Conservation (phyloP, 2,888 invertebrate species). For the Caenorhabditis imperialis region DNA sequence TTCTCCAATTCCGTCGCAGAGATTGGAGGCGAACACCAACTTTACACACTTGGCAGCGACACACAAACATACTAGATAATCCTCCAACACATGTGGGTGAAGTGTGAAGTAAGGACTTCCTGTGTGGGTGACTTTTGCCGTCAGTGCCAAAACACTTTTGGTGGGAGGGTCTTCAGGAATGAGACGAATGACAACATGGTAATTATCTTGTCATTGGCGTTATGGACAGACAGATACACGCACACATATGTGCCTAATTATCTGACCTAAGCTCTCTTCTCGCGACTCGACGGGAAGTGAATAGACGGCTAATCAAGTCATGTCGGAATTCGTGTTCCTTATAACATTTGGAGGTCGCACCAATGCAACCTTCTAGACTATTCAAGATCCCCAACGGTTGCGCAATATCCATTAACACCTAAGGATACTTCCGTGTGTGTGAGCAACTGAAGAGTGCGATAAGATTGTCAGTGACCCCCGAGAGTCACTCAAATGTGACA, state of each 20-base stretch:
- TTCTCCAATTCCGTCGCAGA: neutral
- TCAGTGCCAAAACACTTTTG: too few species aligned
- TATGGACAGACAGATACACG: too few species aligned
- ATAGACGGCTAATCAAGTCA: constrained; percentile 40
- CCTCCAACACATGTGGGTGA: constrained; percentile 25
- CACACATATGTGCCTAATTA: too few species aligned
- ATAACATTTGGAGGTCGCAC: too few species aligned
- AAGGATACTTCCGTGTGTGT: constrained; percentile 2
- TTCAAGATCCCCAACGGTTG: constrained; percentile 12
- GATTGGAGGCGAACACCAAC: constrained; percentile 22
- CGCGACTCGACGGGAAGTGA: constrained; percentile 8
- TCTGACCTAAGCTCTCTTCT: too few species aligned
- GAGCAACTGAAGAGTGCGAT: neutral
- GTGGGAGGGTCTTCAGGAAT: too few species aligned
- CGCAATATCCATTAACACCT: constrained; percentile 31
- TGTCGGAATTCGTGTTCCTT: constrained; percentile 6
- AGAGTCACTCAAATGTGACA: constrained; percentile 48
- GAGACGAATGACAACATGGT: too few species aligned
- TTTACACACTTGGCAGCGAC: constrained; percentile 16
- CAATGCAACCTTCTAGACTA: too few species aligned
- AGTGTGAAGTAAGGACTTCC: too few species aligned
- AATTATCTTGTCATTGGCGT: too few species aligned
- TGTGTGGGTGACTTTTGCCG: too few species aligned
- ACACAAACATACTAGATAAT: constrained; percentile 24
- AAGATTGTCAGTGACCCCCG: constrained; percentile 5